Evolutionary conservation across 1,140 invertebrate species (phyloP), one percentile per base, ranked within the genome.

Genomic region (Caenorhabditis remanei): DNA sequence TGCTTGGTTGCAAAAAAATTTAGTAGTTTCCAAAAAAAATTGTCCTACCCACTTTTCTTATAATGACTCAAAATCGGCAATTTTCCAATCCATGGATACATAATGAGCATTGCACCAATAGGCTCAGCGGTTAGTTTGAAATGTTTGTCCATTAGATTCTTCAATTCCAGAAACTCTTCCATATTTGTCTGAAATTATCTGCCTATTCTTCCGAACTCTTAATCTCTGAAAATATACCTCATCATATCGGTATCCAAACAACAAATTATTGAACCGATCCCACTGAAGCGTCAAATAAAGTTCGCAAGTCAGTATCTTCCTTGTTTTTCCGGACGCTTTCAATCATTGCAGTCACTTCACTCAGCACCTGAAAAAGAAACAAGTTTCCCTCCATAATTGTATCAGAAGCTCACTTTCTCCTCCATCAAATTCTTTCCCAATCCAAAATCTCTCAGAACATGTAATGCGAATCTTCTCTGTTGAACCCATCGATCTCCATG

Each of bases 391-490:
- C 32, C 0, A 32, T 32, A 32, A 2, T 32, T 32, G 32, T 32
- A 32, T 32, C 2, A 32, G 32, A 32, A 32, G 2, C 32, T 21
- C 8, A 67, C 63, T 9, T 79, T 79, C 14, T 79, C 71, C 8
- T 79, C 71, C 71, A 79, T 79, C 71, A 79, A 53, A 53, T 50
- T 79, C 71, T 79, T 79, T 8, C 71, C 71, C 46, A 79, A 79
- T 32, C 71, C 71, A n/a, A 79, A 79, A 79, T 79, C 71, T 50
- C 71, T 21, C 8, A 79, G 21, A 53, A 79, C 53, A 32, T 79
- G 71, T 13, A 79, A 43, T 19, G 71, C 46, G 14, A 79, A 79
- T 79, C 71, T 48, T 50, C 71, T 48, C 11, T 79, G 71, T 11
- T 79, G 71, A 79, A 79, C n/a, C 71, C 71, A 50, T 50, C 71